Base-by-base conservation (phyloP, 2,113 vertebrate genomes). In the Rhea americana region DNA sequence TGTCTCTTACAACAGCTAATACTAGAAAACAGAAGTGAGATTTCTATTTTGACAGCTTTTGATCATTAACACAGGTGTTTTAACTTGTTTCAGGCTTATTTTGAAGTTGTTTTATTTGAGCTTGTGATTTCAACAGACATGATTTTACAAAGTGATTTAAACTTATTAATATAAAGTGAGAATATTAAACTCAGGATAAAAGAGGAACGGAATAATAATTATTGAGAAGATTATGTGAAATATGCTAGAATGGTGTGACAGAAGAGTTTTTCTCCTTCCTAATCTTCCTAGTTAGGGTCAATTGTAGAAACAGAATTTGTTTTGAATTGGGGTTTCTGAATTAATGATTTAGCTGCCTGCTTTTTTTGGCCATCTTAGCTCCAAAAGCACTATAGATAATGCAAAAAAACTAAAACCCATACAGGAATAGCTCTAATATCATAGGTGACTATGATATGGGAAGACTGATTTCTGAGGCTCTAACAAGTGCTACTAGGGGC, bases 91-190 rank as follows among this genome's bases (percentile, higher is more conserved):
- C 66, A 78, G n/a, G 77, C 87, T 65, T 72, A 65, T 87, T 93
- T 91, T 92, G 65, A 86, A 93, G 61, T 72, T 89, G 62, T 45
- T 68, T 88, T 81, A 48, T 68, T 71, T 66, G 13, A 82, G 55
- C 53, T 93, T 91, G 75, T 77, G 78, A 82, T 87, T 87, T 79
- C n/a, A 91, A 43, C n/a, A 63, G 37, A 62, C 67, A 63, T 39
- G 55, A 50, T 71, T 74, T 82, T 55, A 50, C 39, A 76, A 51
- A 65, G 63, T 53, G 76, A 9, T 80, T 25, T 56, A 68, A 56
- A 41, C 32, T 28, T 82, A 56, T 82, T 91, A 70, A 75, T 82
- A 21, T 56, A 16, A 89, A 94, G 17, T 55, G 45, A 87, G 41
- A 71, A 50, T 87, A 50, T 86, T 83, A 50, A 89, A 85, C 41